Base-by-base conservation (phyloP, 2,797 vertebrate species). In the Lepus townsendii region DNA sequence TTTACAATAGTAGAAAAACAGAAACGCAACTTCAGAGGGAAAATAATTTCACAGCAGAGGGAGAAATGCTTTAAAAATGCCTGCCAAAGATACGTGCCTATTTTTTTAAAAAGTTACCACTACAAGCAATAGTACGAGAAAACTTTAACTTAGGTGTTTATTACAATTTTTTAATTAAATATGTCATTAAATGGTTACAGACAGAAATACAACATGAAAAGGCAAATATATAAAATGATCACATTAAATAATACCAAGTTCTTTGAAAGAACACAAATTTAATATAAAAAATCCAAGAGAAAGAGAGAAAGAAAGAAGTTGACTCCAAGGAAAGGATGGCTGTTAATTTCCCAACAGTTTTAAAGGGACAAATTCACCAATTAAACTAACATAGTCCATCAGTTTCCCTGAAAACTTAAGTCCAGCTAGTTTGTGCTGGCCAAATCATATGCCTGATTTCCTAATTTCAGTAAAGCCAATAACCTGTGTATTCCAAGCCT, bases 1-100 rank as follows among this genome's bases (percentile, higher is more conserved):
- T 97, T 98, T 92, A 98, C 97, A 98, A 98, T 89, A 97, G 96
- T 14, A 91, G 80, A 98, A 94, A 96, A 97, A 97, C 95, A 97
- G 95, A 97, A 91, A 93, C 72, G 38, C 93, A 97, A 95, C 96
- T 96, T 88, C 0, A 68, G 92, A 98, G 97, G 83, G 83, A 96
- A 97, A 98, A 98, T 95, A 97, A 94, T 92, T 96, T 97, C 86
- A 79, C 27, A 83, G 79, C 19, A 68, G 54, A 97, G 66, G 24
- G 80, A 93, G 76, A 92, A 0, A 0, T 66, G 93, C 77, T 92
- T 94, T 85, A 42, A 96, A 90, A 93, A 90, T 68, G 60, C 65
- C 83, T 62, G 35, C 3, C 0, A 77, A 94, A 90, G 71, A 94
- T 26, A 35, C 88, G 24, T 88, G 78, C 32, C 90, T 57, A 71